Conservation (phyloP, 2,888 invertebrate species). For the Dicycla oo region DNA sequence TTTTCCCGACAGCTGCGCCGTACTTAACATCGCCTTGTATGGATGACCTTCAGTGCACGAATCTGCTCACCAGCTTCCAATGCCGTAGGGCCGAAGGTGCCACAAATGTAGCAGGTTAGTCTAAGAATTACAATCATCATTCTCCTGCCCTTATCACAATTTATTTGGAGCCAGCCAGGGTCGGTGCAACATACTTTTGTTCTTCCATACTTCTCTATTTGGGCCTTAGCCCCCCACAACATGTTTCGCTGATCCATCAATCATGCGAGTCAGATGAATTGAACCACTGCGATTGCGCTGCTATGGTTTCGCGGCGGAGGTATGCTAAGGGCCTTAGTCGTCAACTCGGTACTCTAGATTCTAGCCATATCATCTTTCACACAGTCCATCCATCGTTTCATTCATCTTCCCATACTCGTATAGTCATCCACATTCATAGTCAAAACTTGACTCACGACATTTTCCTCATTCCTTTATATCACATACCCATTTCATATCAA, state of each 20-base stretch:
- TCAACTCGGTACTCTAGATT: too few relatives aligned
- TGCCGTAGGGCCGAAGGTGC: constrained; percentile 66
- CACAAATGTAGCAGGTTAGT: constrained; percentile 58
- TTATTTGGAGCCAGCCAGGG: background rate
- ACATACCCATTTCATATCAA: background rate
- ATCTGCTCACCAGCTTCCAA: constrained; percentile 76
- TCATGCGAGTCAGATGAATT: too few relatives aligned
- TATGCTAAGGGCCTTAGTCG: too few relatives aligned
- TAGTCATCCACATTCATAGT: background rate
- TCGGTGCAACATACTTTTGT: background rate
- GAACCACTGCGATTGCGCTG: too few relatives aligned
- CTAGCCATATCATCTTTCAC: too few relatives aligned
- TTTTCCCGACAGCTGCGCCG: constrained; percentile 76
- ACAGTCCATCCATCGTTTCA: too few relatives aligned
- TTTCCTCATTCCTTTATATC: too few relatives aligned
- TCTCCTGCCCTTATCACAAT: background rate
- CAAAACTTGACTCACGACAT: too few relatives aligned
- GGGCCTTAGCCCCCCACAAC: too few relatives aligned
- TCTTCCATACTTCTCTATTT: too few relatives aligned
- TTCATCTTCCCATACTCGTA: background rate
- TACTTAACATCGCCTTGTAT: constrained; percentile 78
- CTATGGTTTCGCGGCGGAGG: too few relatives aligned
- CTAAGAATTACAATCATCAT: background rate
- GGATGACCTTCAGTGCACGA: constrained; percentile 81
- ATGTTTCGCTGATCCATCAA: too few relatives aligned